phyloP scores from a whole-genome alignment of 2,888 invertebrate genomes.

The Omphaloscelis lunosa region DNA sequence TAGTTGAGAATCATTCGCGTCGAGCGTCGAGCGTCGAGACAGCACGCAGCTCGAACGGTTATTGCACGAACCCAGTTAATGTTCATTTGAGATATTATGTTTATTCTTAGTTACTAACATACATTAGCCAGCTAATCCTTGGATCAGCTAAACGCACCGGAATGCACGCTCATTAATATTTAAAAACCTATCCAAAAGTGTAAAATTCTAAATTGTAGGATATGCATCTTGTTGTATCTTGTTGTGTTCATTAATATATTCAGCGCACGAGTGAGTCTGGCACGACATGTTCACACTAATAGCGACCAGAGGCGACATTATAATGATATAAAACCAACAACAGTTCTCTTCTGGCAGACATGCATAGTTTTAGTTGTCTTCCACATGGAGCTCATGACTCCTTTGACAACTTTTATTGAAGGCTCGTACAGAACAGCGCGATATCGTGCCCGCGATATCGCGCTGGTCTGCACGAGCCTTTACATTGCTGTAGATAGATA shows the following conservation, averaged over 20 bases:
- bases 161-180: constrained; percentile 15
- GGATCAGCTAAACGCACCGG: constrained; percentile 3
- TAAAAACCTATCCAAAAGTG: constrained; percentile 17
- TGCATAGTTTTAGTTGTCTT: background rate
- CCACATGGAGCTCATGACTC: background rate
- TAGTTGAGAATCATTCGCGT: constrained; percentile 28
- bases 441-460: no score
- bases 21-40: background rate
- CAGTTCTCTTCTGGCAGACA: background rate
- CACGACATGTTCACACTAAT: constrained; percentile 37
- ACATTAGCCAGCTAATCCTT: background rate
- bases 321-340: background rate
- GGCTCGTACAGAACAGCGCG: no score
- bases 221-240: constrained; percentile 18
- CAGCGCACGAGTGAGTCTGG: constrained; percentile 51
- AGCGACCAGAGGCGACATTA: constrained; percentile 34
- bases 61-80: constrained; percentile 31
- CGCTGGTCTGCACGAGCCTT: no score
- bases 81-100: constrained; percentile 3
- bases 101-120: constrained; percentile 7
- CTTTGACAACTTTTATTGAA: background rate
- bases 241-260: background rate
- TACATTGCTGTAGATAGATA: background rate
- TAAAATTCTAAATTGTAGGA: constrained; percentile 20
- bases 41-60: constrained; percentile 4